Evolutionary conservation across 2,888 invertebrate genomes (phyloP).

Genomic region (Chydorus sphaericus): DNA sequence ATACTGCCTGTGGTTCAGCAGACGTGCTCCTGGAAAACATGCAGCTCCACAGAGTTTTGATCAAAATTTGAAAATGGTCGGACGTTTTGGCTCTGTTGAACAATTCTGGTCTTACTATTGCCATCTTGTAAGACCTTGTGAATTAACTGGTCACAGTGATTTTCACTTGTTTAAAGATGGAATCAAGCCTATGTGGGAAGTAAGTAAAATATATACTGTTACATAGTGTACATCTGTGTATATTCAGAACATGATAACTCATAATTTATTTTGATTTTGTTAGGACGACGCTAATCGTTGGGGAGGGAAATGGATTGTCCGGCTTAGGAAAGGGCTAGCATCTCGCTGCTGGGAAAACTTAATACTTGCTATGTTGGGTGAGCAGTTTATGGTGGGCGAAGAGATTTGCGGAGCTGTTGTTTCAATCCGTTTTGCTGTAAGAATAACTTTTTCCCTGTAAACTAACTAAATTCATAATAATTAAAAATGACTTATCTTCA

Average conservation of each 20-base stretch:
- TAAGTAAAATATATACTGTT: no score
- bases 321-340: slow-evolving; percentile 83
- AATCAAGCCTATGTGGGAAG: slow-evolving; percentile 99
- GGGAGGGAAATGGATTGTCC: slow-evolving; percentile 96
- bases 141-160: slow-evolving; percentile 80
- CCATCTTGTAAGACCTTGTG: slow-evolving; percentile 76
- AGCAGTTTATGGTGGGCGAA: slow-evolving; percentile 96
- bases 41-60: slow-evolving; percentile 41
- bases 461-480: neutral
- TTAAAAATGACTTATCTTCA: neutral
- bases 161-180: slow-evolving; percentile 94
- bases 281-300: slow-evolving; percentile 82
- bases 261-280: neutral
- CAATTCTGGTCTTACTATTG: slow-evolving; percentile 96
- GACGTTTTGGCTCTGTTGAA: slow-evolving; percentile 79
- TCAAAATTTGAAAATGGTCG: slow-evolving; percentile 75
- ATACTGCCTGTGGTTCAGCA: slow-evolving; percentile 83
- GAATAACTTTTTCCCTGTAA: neutral
- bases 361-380: slow-evolving; percentile 94
- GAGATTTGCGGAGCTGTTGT: slow-evolving; percentile 97
- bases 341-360: slow-evolving; percentile 98
- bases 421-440: slow-evolving; percentile 78
- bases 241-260: neutral
- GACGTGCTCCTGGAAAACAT: slow-evolving; percentile 43
- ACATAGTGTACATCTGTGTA: neutral